These are phyloP conservation scores for Isaurus tuberculatus DNA, from an alignment of 92 coral and sea anemone species.

Conservation along the genomic window DNA sequence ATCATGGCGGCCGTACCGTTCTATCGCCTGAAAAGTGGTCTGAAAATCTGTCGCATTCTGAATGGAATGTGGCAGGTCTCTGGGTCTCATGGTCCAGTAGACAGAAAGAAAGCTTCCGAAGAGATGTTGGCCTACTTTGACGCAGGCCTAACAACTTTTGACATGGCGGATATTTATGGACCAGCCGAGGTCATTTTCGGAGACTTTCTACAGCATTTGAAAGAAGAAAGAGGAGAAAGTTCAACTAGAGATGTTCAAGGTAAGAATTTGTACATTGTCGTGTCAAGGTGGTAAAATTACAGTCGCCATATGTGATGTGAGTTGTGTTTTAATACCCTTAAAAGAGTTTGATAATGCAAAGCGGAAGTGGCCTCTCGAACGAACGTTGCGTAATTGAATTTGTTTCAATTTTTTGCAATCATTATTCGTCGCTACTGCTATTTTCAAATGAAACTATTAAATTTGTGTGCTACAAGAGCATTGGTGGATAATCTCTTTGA, in stretches of 20 bases:
- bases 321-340: too few species aligned
- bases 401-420: too few species aligned
- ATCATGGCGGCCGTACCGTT: conserved; percentile 58
- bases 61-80: conserved; percentile 97
- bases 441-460: neutral
- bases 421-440: neutral
- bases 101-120: conserved; percentile 64
- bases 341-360: too few species aligned
- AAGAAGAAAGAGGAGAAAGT: conserved; percentile 67
- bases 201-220: conserved; percentile 64
- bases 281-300: neutral
- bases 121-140: conserved; percentile 81
- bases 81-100: conserved; percentile 82
- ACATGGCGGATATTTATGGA: conserved; percentile 93
- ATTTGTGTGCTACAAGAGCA: too few species aligned
- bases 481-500: too few species aligned
- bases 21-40: conserved; percentile 76
- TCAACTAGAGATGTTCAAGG: conserved; percentile 75
- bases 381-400: too few species aligned
- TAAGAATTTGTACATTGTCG: conserved; percentile 1
- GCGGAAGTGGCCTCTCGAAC: too few species aligned
- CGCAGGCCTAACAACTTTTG: conserved; percentile 82
- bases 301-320: neutral
- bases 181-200: conserved; percentile 92
- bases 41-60: conserved; percentile 74